Evolutionary conservation across 2,888 invertebrate species (phyloP).

Genomic region (Synergus gifuensis): DNA sequence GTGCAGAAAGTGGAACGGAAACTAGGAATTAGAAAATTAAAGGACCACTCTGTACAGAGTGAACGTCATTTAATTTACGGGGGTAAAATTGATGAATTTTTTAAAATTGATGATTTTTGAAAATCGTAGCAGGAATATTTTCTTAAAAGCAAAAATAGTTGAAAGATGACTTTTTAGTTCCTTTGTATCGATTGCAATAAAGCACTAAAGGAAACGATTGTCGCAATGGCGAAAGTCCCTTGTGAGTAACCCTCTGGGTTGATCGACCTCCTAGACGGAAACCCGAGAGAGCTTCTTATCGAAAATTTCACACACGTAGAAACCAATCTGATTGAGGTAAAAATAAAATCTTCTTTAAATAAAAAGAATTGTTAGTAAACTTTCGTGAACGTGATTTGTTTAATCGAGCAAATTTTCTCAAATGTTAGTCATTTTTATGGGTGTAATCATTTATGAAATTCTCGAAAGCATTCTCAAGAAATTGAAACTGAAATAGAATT

Average conservation of each 20-base stretch:
- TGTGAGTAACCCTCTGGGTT: slow-evolving; percentile 32
- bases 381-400: background rate
- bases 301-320: slow-evolving; percentile 39
- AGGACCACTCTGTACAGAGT: background rate
- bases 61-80: background rate
- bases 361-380: no score
- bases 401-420: background rate
- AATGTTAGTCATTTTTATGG: background rate
- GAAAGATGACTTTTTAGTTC: background rate
- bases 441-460: background rate
- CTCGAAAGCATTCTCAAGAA: no score
- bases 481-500: background rate
- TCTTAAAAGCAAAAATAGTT: background rate
- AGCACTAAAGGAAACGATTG: slow-evolving; percentile 30
- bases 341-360: slow-evolving; percentile 14
- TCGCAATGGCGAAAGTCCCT: slow-evolving; percentile 41
- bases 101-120: background rate
- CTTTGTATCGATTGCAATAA: background rate
- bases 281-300: slow-evolving; percentile 29
- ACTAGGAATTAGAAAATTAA: background rate
- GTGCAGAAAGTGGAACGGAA: background rate
- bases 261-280: slow-evolving; percentile 38
- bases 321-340: slow-evolving; percentile 11
- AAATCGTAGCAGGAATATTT: background rate
- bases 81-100: background rate